Percentiles rank a stretch among this genome's conserved stretches.
These are phyloP conservation scores for Phengaris alcon DNA, from an alignment of 2,888 invertebrate species.

Conservation along the genomic window DNA sequence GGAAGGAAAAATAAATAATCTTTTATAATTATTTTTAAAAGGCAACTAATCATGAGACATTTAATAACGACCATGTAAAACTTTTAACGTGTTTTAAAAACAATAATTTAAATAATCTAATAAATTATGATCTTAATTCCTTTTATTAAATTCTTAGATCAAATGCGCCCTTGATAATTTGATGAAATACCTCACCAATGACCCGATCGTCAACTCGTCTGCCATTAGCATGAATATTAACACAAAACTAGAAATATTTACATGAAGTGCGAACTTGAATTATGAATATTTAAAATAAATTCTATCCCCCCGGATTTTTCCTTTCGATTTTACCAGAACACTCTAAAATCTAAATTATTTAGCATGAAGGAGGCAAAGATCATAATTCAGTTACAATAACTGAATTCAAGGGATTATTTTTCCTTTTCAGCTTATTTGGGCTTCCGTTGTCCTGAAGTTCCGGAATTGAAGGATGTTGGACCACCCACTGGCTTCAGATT, in stretches of 20 bases:
- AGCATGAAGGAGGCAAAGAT: background rate
- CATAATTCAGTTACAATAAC: background rate
- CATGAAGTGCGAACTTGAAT: background rate
- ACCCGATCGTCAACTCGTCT: background rate
- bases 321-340: background rate
- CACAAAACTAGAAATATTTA: background rate
- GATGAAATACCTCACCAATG: background rate
- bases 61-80: too few relatives aligned
- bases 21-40: too few relatives aligned
- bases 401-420: slow-evolving; percentile 4
- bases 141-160: background rate
- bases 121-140: background rate
- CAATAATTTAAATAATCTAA: background rate
- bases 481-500: slow-evolving; percentile 68
- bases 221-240: slow-evolving; percentile 23
- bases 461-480: slow-evolving; percentile 62
- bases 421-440: slow-evolving; percentile 83
- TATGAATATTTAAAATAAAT: background rate
- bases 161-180: background rate
- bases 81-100: too few relatives aligned
- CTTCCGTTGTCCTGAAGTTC: slow-evolving; percentile 87
- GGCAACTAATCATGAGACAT: too few relatives aligned
- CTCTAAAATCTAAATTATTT: background rate
- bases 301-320: background rate
- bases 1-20: too few relatives aligned